Conservation (phyloP, 2,113 vertebrate genomes). For the Pituophis catenifer region DNA sequence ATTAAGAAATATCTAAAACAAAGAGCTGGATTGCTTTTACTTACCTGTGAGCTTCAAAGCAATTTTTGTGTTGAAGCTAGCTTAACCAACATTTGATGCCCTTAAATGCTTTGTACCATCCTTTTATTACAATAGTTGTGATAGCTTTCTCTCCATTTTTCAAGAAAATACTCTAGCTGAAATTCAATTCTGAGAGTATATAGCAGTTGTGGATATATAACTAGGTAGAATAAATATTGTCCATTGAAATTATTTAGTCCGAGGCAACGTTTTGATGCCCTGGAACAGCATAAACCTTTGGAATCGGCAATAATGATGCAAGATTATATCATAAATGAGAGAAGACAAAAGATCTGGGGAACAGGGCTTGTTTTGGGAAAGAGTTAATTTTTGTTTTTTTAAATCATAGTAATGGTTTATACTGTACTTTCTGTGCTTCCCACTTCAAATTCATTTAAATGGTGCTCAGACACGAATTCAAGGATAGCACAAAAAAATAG, state of each 20-base stretch:
- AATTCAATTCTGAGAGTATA: background rate
- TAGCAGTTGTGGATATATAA: background rate
- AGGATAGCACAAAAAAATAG: background rate
- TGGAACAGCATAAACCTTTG: background rate
- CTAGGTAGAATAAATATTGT: background rate
- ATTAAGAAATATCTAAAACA: background rate
- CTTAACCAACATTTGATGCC: background rate
- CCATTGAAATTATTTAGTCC: background rate
- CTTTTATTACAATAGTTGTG: background rate
- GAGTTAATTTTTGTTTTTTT: background rate
- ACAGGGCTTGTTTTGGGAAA: background rate
- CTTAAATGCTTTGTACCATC: background rate
- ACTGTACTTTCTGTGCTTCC: background rate
- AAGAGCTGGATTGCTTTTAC: background rate
- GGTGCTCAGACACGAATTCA: background rate
- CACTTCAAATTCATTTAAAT: background rate
- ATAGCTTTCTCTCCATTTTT: background rate
- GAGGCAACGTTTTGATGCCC: background rate
- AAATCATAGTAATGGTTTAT: background rate
- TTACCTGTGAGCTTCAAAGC: background rate
- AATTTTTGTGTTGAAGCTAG: background rate
- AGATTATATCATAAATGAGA: background rate
- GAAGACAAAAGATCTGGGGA: background rate
- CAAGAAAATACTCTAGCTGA: background rate
- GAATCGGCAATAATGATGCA: background rate